A percentile compares a stretch with the other conserved stretches of the same genome.
These are phyloP conservation scores for Drosophila mauritiana DNA, from an alignment of 1,140 invertebrate species.

Conservation along the genomic window DNA sequence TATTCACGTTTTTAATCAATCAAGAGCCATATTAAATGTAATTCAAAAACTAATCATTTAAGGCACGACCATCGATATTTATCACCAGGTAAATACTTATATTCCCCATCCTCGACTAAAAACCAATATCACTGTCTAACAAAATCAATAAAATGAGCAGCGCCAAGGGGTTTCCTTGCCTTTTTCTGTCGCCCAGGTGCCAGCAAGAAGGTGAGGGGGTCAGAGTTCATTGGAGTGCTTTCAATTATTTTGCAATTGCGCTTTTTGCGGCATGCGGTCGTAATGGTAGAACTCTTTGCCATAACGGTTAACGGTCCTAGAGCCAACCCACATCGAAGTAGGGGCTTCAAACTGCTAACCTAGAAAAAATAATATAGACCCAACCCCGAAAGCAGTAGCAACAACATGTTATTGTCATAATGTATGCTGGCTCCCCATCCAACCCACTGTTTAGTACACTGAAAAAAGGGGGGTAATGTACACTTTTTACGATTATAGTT, in stretches of 20 bases:
- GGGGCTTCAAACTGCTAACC: conserved; percentile 29
- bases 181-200: conserved; percentile 27
- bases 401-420: conserved; percentile 80
- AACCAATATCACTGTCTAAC: conserved; percentile 20
- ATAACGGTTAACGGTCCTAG: conserved; percentile 47
- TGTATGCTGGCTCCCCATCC: conserved; percentile 38
- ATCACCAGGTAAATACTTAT: conserved; percentile 6
- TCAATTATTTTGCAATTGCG: conserved; percentile 60
- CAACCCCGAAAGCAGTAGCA: conserved; percentile 7
- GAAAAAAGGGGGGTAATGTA: neutral
- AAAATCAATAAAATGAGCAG: conserved; percentile 51
- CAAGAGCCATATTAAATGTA: too few relatives aligned
- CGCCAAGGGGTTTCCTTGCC: conserved; percentile 10
- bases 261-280: conserved; percentile 47
- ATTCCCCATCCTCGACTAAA: neutral
- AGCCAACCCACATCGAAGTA: conserved; percentile 13
- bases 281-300: conserved; percentile 47
- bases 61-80: conserved; percentile 10
- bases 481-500: neutral
- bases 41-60: neutral
- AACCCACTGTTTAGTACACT: conserved; percentile 15
- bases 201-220: neutral
- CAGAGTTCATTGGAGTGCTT: conserved; percentile 43
- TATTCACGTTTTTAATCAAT: too few relatives aligned
- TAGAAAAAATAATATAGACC: conserved; percentile 53